phyloP scores from a whole-genome alignment of 2,113 vertebrate species.

The Halcyon malimbica region DNA sequence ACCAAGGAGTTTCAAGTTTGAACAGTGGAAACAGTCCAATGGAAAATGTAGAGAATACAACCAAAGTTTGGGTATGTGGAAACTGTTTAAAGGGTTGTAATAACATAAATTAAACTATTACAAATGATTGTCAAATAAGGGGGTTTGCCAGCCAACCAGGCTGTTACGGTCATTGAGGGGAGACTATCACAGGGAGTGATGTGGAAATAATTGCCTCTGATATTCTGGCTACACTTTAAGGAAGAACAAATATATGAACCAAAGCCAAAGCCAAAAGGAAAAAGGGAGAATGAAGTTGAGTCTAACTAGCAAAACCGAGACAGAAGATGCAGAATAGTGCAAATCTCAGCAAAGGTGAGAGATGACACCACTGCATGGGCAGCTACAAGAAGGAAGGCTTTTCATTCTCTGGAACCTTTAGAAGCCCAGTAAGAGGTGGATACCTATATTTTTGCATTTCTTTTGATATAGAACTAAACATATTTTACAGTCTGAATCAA shows the following conservation, averaged over 20 bases:
- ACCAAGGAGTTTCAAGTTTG: neutral
- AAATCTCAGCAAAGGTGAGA: neutral
- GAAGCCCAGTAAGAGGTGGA: neutral
- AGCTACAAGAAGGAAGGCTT: neutral
- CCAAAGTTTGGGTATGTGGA: neutral
- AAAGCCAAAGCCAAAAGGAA: neutral
- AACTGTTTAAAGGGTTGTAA: neutral
- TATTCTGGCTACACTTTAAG: neutral
- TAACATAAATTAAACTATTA: neutral
- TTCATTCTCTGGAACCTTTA: neutral
- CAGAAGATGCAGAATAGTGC: neutral
- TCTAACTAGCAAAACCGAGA: neutral
- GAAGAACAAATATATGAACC: neutral
- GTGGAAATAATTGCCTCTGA: neutral
- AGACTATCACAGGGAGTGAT: neutral
- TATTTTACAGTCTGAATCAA: neutral
- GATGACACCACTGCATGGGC: neutral
- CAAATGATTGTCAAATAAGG: neutral
- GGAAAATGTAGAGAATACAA: neutral
- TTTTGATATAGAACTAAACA: neutral
- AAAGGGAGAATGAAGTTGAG: neutral
- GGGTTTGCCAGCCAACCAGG: neutral
- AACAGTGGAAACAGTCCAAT: neutral
- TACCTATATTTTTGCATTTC: neutral
- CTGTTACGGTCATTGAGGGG: fast-evolving